phyloP scores from a whole-genome alignment of 2,113 vertebrate genomes.

The Toxostoma redivivum region DNA sequence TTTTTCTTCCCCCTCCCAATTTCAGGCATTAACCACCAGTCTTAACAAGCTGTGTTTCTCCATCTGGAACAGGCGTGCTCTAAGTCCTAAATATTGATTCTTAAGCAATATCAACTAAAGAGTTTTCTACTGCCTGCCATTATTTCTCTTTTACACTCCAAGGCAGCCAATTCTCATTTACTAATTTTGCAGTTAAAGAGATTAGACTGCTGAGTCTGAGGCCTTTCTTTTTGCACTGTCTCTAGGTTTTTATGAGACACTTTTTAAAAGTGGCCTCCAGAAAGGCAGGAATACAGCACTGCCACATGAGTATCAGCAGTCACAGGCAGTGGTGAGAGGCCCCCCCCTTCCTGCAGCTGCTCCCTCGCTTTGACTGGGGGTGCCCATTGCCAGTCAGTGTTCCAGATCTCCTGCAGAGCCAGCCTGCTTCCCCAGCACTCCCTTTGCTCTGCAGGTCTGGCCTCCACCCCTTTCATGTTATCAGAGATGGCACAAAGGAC shows the following conservation, averaged over 20 bases:
- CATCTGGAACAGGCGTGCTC: neutral
- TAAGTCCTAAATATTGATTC: neutral
- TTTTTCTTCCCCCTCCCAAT: neutral
- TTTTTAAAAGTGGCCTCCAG: fast-evolving
- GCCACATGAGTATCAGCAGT: neutral
- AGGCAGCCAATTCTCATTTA: neutral
- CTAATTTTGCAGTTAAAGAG: neutral
- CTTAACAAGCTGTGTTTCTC: neutral
- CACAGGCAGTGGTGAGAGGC: neutral
- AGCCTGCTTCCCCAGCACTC: neutral
- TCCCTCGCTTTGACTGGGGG: neutral
- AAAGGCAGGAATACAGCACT: neutral
- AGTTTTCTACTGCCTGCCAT: neutral
- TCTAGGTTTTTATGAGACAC: neutral
- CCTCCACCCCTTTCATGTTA: neutral
- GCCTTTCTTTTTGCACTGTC: neutral
- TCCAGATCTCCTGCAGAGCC: neutral
- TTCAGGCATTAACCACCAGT: neutral
- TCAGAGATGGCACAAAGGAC: neutral
- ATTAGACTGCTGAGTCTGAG: neutral
- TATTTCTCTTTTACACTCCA: neutral
- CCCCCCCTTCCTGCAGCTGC: neutral
- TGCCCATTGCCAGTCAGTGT: fast-evolving
- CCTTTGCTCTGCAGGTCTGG: neutral
- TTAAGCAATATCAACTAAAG: neutral